Conservation (phyloP, 2,113 vertebrate genomes). For the Muntiacus muntjak region DNA sequence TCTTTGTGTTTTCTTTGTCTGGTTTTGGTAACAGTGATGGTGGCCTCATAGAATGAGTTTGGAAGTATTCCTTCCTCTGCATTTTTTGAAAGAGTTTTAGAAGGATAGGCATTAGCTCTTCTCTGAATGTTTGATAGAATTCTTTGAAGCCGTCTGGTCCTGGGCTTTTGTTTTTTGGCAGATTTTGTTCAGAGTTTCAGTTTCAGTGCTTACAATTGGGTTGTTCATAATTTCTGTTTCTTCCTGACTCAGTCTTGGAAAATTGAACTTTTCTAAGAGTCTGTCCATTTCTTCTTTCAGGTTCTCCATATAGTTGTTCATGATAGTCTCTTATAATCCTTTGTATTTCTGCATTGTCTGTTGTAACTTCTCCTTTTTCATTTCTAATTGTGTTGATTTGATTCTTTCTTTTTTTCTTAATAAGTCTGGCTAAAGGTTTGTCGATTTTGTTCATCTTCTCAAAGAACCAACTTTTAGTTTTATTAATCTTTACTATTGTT, state of each 20-base stretch:
- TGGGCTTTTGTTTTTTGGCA: neutral
- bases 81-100: neutral
- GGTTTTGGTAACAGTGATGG: neutral
- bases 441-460: neutral
- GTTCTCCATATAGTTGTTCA: neutral
- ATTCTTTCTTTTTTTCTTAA: neutral
- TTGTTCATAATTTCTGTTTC: neutral
- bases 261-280: neutral
- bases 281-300: neutral
- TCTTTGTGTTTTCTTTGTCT: neutral
- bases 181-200: neutral
- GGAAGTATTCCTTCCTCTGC: neutral
- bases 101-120: neutral
- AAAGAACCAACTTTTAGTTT: neutral
- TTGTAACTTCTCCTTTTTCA: neutral
- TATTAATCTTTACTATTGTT: neutral
- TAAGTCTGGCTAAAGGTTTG: neutral
- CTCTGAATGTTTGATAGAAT: neutral
- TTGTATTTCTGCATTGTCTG: neutral
- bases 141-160: neutral
- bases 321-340: neutral
- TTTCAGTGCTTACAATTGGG: neutral
- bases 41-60: neutral
- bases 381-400: neutral
- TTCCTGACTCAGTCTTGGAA: neutral